Evolutionary conservation across 2,888 invertebrate species (phyloP), one percentile per base, ranked within the genome.

Genomic region (Leucophora obtusa): DNA sequence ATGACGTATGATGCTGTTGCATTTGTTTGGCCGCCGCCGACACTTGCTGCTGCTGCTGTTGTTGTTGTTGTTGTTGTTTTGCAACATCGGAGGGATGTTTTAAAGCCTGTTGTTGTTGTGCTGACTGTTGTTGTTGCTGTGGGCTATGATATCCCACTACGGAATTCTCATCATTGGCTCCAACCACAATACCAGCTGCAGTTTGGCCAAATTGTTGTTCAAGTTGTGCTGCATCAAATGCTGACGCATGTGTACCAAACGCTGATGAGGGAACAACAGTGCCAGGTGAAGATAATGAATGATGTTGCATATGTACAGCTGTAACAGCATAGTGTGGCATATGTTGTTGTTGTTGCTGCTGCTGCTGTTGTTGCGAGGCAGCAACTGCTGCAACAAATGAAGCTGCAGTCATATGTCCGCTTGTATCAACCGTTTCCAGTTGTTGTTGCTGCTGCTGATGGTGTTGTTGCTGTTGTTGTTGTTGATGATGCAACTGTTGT

Each of bases 11-110:
- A 85, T 90, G 89, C 89, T 96, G 95, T 94, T 59, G 84, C 83
- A 84, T 77, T 75, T 95, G 94, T 33, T 92, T 93, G 10, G 83
- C 83, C 0, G 83, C 83, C 18, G 93, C 92, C 63, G 92, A 75
- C 18, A 76, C 79, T 85, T 83, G 82, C 47, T 87, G 88, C 87
- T 92, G 91, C 56, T 83, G 85, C 47, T 87, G n/a, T n/a, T n/a
- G n/a, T n/a, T n/a, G n/a, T n/a, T n/a, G 86, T 24, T 83, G 83
- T 50, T 83, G 82, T 87, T 92, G 91, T 88, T 91, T 86, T 33
- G 84, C 85, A 15, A 86, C 87, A 74, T 88, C 85, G 9, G 81
- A 81, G 0, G 83, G 84, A 88, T 91, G 85, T 88, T 91, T 86
- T 54, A 83, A 79, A 1, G 80, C 77, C 69, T 84, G 85, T 51